Evolutionary conservation across 2,888 invertebrate genomes (phyloP).

Genomic region (Troilus luridus): DNA sequence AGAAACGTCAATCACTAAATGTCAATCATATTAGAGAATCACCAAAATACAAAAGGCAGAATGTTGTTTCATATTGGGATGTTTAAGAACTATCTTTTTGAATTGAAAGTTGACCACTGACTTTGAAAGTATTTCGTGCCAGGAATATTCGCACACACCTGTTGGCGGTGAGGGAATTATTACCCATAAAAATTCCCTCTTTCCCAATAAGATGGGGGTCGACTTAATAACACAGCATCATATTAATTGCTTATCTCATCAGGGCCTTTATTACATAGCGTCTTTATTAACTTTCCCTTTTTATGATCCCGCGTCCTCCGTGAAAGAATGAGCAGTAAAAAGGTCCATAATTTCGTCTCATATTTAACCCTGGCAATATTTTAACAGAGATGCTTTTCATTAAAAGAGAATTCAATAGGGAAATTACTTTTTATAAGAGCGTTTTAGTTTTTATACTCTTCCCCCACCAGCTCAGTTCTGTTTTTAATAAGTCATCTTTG

Average conservation of each 20-base stretch:
- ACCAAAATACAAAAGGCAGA: too few species aligned
- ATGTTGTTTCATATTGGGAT: too few species aligned
- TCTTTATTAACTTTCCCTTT: constrained; percentile 40
- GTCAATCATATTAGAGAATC: too few species aligned
- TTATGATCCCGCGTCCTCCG: constrained; percentile 21
- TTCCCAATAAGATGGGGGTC: neutral
- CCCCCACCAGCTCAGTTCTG: neutral
- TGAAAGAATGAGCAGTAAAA: constrained; percentile 41
- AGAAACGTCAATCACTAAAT: too few species aligned
- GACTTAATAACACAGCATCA: neutral
- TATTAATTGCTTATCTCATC: constrained; percentile 19
- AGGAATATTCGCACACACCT: neutral
- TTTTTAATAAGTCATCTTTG: constrained; percentile 42
- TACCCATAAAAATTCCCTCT: constrained; percentile 16
- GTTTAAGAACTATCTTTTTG: too few species aligned
- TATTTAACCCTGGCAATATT: constrained; percentile 26
- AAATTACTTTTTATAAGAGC: constrained; percentile 41
- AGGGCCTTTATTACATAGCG: constrained; percentile 35
- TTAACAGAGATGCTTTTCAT: constrained; percentile 22
- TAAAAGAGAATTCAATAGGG: constrained; percentile 47
- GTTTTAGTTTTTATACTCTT: constrained; percentile 42
- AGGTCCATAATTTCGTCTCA: constrained; percentile 29
- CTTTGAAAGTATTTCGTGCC: neutral
- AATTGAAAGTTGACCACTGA: too few species aligned
- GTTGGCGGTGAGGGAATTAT: neutral